phyloP scores from a whole-genome alignment of 2,888 invertebrate species.

The Flexamia atlantica region DNA sequence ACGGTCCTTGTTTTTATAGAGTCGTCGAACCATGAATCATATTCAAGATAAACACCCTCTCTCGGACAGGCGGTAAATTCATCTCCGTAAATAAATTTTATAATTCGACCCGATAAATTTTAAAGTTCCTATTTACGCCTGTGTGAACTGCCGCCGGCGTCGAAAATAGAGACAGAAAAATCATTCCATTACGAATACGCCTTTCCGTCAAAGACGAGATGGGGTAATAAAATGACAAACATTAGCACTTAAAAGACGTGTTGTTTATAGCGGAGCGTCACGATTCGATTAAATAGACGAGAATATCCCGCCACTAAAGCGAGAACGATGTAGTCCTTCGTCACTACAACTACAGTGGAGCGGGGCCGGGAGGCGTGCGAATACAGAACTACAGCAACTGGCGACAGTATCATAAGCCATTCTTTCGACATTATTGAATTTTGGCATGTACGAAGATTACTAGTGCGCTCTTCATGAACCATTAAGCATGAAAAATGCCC shows the following conservation, averaged over 20 bases:
- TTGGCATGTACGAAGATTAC: too few relatives aligned
- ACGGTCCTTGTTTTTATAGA: constrained; percentile 47
- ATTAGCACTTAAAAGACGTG: constrained; percentile 57
- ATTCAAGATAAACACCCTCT: constrained; percentile 63
- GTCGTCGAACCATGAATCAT: constrained; percentile 57
- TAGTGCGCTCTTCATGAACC: too few relatives aligned
- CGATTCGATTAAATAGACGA: constrained; percentile 46
- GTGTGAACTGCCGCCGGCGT: constrained; percentile 16
- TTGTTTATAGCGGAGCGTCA: constrained; percentile 21
- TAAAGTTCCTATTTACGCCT: constrained; percentile 34
- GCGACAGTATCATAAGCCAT: too few relatives aligned
- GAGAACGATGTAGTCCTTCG: constrained; percentile 9
- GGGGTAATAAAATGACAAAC: constrained; percentile 41
- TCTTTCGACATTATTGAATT: too few relatives aligned
- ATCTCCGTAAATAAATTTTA: constrained; percentile 60
- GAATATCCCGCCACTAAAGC: constrained; percentile 29
- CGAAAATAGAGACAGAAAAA: constrained; percentile 56
- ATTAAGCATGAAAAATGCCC: too few relatives aligned
- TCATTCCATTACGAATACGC: constrained; percentile 58
- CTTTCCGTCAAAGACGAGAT: constrained; percentile 56
- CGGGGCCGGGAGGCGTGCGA: neutral
- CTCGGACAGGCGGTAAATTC: constrained; percentile 55
- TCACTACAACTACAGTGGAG: neutral
- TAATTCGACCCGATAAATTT: constrained; percentile 55
- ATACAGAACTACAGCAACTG: too few relatives aligned